Evolutionary conservation across 2,113 vertebrate species (phyloP).

Genomic region (Hippocampus abdominalis): DNA sequence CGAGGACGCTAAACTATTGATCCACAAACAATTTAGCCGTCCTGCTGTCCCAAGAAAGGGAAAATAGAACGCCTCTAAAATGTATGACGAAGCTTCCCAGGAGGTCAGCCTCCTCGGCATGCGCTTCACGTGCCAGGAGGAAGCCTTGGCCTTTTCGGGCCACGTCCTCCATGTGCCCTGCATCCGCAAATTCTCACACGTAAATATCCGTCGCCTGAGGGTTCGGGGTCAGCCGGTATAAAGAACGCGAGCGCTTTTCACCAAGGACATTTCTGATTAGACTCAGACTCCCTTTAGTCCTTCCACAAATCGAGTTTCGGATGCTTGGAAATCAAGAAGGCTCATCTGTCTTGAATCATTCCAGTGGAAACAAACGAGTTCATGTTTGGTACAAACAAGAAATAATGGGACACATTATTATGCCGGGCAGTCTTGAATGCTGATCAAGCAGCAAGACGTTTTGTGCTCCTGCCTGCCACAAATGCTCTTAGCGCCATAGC

Average conservation of each 20-base stretch:
- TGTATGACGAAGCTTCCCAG: conserved; percentile 61
- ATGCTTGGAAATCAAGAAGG: background rate
- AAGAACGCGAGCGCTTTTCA: conserved; percentile 20
- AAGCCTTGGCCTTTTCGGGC: conserved; percentile 42
- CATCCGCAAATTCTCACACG: conserved; percentile 30
- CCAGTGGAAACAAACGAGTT: background rate
- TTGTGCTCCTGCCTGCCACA: conserved; percentile 26
- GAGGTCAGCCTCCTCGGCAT: conserved; percentile 51
- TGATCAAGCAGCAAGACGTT: background rate
- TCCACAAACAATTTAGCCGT: conserved; percentile 70
- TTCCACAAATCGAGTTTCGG: conserved; percentile 20
- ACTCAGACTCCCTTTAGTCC: background rate
- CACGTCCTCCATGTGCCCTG: conserved; percentile 30
- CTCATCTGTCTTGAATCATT: conserved; percentile 4
- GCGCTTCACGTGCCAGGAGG: conserved; percentile 44
- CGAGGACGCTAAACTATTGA: conserved; percentile 72
- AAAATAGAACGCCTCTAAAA: conserved; percentile 62
- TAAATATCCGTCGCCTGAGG: conserved; percentile 21
- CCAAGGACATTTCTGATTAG: conserved; percentile 36
- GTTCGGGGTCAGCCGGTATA: conserved; percentile 23
- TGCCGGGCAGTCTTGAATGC: conserved; percentile 7
- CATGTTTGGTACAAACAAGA: conserved; percentile 8
- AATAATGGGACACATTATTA: conserved; percentile 1
- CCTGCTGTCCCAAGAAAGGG: conserved; percentile 56
- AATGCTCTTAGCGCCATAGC: conserved; percentile 47